phyloP scores from a whole-genome alignment of 2,797 vertebrate genomes.

The Tympanoctomys barrerae region DNA sequence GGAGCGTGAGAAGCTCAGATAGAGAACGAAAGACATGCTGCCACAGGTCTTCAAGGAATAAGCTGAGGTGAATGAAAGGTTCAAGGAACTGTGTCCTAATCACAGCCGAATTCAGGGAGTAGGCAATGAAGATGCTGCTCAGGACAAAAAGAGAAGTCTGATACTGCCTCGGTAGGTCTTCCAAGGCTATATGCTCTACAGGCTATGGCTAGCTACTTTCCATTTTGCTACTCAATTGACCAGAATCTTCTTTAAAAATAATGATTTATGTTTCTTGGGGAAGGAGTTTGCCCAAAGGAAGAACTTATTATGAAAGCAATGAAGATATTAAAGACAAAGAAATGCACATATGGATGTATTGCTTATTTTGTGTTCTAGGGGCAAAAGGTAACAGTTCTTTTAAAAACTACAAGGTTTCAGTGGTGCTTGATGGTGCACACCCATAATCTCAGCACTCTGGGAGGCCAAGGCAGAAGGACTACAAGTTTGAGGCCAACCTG shows the following conservation, averaged over 20 bases:
- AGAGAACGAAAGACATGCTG: background rate
- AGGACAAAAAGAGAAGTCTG: background rate
- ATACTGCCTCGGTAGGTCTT: background rate
- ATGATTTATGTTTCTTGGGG: background rate
- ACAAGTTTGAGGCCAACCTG: background rate
- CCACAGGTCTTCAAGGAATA: background rate
- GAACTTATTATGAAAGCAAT: slow-evolving; percentile 4
- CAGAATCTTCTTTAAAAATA: slow-evolving; percentile 6
- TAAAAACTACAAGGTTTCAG: background rate
- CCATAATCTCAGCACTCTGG: background rate
- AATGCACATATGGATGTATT: background rate
- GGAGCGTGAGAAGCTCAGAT: background rate
- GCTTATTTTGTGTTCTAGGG: background rate
- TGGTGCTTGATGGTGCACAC: background rate
- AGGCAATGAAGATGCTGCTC: background rate
- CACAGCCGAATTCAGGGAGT: background rate
- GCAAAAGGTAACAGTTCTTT: background rate
- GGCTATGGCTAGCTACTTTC: background rate
- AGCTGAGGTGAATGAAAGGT: background rate
- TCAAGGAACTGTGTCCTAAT: background rate
- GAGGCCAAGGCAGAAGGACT: background rate
- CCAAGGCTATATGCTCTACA: background rate
- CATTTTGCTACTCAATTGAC: background rate
- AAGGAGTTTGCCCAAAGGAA: background rate
- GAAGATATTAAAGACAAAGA: background rate